Evolutionary conservation across 2,113 vertebrate genomes (phyloP).

Genomic region (Chelonoidis abingdonii): DNA sequence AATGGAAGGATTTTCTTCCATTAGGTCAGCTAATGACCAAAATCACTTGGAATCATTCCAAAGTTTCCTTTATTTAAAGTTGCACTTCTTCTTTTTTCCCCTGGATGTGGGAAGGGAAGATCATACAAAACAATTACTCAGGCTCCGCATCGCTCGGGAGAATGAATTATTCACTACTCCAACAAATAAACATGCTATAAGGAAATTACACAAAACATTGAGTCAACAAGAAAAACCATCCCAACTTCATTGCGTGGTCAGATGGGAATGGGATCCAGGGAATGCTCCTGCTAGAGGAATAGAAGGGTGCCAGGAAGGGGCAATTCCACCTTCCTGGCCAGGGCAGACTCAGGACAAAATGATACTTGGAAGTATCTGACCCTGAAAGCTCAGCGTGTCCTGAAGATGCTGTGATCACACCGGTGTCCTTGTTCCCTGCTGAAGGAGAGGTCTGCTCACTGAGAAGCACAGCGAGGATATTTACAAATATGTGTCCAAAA

Average conservation of each 20-base stretch:
- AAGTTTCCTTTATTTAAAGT: neutral
- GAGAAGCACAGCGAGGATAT: neutral
- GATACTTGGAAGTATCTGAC: neutral
- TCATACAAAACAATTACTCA: neutral
- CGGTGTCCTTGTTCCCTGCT: neutral
- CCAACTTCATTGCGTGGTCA: too few species aligned
- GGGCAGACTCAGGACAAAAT: neutral
- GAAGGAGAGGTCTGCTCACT: neutral
- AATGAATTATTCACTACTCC: neutral
- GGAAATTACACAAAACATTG: neutral
- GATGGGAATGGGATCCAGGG: too few species aligned
- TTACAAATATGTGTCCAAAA: too few species aligned
- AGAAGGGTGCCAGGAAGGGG: neutral
- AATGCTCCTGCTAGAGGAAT: fast-evolving
- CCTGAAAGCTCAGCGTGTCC: neutral
- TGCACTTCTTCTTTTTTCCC: conserved; percentile 10
- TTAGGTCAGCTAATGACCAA: neutral
- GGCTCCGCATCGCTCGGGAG: neutral
- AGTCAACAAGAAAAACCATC: neutral
- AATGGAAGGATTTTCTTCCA: neutral
- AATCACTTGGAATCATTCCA: neutral
- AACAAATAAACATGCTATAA: neutral
- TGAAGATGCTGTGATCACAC: neutral
- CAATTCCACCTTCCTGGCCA: neutral
- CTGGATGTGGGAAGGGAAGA: neutral